A percentile compares a stretch with the other conserved stretches of the same genome.
These are phyloP conservation scores for Microchirus variegatus DNA, from an alignment of 2,797 vertebrate species.

Conservation along the genomic window DNA sequence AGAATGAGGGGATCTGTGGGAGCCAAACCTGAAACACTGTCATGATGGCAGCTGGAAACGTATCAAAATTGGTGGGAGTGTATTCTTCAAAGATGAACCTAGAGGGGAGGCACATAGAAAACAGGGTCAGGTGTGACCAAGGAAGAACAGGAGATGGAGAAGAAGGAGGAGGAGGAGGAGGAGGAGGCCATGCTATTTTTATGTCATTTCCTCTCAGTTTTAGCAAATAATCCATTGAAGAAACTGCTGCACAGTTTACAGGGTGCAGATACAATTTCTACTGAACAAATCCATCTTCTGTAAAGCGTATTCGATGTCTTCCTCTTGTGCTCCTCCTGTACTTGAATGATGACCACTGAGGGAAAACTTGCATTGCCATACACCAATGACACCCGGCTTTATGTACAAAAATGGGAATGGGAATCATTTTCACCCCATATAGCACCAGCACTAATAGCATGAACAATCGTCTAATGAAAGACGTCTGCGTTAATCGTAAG, in stretches of 20 bases:
- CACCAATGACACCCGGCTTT: too few species aligned
- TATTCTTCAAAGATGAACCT: slow-evolving; percentile 99
- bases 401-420: too few species aligned
- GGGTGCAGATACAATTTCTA: neutral
- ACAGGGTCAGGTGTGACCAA: slow-evolving; percentile 66
- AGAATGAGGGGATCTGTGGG: slow-evolving; percentile 64
- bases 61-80: slow-evolving; percentile 98
- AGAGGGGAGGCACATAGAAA: slow-evolving; percentile 63
- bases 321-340: neutral
- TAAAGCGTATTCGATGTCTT: neutral
- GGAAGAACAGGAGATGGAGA: slow-evolving; percentile 53
- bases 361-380: neutral
- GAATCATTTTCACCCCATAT: too few species aligned
- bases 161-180: slow-evolving; percentile 43
- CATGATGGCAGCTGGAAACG: slow-evolving; percentile 98
- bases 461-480: too few species aligned
- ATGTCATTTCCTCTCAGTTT: slow-evolving; percentile 52
- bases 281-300: neutral
- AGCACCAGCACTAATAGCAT: too few species aligned
- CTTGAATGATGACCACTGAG: too few species aligned
- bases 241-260: slow-evolving; percentile 30
- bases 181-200: slow-evolving; percentile 68
- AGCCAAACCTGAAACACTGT: slow-evolving; percentile 97
- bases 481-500: too few species aligned
- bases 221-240: slow-evolving; percentile 50